A percentile compares a stretch with the other conserved stretches of the same genome.
phyloP scores from a whole-genome alignment of 2,113 vertebrate species.

The Scomber japonicus region DNA sequence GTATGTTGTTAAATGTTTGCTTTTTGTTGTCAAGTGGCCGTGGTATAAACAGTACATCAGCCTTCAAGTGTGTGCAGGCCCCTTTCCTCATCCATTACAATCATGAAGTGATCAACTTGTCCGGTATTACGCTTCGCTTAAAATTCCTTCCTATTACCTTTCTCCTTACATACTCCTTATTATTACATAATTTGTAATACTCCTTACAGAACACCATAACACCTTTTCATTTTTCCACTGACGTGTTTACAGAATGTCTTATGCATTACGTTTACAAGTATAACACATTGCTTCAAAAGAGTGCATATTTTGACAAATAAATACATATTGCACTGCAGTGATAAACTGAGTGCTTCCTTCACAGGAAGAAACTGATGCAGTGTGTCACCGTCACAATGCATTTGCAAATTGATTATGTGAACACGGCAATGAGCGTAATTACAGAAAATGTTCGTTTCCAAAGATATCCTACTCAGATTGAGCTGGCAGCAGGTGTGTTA shows the following conservation, averaged over 20 bases:
- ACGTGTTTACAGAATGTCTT: neutral
- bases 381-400: conserved; percentile 4
- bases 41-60: no score
- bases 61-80: no score
- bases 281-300: neutral
- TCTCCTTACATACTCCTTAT: neutral
- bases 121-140: no score
- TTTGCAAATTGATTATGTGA: conserved; percentile 36
- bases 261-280: neutral
- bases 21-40: no score
- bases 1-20: no score
- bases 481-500: conserved; percentile 49
- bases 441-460: conserved; percentile 9
- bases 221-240: neutral
- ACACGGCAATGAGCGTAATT: conserved; percentile 34
- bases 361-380: conserved; percentile 29
- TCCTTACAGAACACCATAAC: neutral
- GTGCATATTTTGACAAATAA: neutral
- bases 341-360: neutral
- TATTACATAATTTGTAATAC: no score
- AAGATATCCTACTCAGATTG: conserved; percentile 35
- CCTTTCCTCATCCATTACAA: no score
- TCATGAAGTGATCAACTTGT: no score
- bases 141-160: no score
- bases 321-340: conserved; percentile 17